Evolutionary conservation across 1,140 invertebrate genomes (phyloP).

Genomic region (Cotesia typhae): DNA sequence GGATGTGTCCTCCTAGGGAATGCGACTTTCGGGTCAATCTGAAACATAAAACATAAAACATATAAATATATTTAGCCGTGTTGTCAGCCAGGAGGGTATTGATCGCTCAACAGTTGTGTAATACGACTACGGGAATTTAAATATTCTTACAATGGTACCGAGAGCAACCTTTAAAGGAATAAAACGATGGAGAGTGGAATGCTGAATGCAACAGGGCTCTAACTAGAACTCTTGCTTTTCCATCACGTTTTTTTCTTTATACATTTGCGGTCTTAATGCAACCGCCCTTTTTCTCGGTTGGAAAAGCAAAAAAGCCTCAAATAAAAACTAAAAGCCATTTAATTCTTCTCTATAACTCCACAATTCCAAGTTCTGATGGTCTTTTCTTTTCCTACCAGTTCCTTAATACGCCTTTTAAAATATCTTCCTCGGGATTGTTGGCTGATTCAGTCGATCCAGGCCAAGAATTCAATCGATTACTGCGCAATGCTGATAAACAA

Average conservation of each 20-base stretch:
- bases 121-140: too few relatives aligned
- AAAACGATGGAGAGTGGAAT: too few relatives aligned
- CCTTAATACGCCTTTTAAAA: background rate
- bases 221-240: background rate
- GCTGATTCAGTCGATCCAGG: background rate
- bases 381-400: too few relatives aligned
- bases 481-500: slow-evolving; percentile 15
- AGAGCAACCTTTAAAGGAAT: too few relatives aligned
- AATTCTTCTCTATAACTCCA: background rate
- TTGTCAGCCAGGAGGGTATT: background rate
- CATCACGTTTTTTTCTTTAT: background rate
- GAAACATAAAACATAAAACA: slow-evolving; percentile 67
- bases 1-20: slow-evolving; percentile 98
- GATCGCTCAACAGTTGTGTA: background rate
- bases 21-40: slow-evolving; percentile 99
- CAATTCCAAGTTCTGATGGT: too few relatives aligned
- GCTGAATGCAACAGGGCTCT: slow-evolving; percentile 1
- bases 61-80: too few relatives aligned
- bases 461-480: background rate
- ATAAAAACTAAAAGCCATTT: background rate
- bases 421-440: background rate
- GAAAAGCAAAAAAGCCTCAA: background rate
- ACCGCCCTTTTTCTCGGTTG: slow-evolving; percentile 3
- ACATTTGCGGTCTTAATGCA: slow-evolving; percentile 6
- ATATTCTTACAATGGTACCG: too few relatives aligned